phyloP scores from a whole-genome alignment of 2,113 vertebrate species.

The Malurus melanocephalus region DNA sequence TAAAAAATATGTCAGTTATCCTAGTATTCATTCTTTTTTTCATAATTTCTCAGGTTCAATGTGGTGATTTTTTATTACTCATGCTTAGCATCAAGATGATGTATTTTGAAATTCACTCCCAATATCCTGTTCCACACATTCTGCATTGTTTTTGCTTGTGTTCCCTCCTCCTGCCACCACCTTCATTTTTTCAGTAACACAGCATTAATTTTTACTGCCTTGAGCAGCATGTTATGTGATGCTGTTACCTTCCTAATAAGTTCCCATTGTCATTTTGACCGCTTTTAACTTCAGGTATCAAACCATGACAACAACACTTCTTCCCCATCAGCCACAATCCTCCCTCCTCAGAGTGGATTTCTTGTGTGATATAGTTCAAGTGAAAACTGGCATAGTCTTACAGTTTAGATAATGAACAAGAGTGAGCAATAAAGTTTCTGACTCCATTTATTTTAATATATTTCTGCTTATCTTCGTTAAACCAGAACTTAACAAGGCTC shows the following conservation, averaged over 20 bases:
- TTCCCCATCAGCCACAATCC: background rate
- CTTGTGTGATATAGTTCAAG: background rate
- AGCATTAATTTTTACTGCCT: background rate
- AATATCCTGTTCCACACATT: background rate
- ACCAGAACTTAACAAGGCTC: constrained; percentile 1
- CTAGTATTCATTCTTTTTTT: background rate
- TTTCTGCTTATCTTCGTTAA: background rate
- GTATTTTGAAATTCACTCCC: background rate
- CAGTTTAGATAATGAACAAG: background rate
- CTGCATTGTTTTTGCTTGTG: background rate
- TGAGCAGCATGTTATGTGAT: background rate
- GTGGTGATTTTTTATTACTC: background rate
- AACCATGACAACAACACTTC: background rate
- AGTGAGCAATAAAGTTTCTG: background rate
- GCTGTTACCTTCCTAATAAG: background rate
- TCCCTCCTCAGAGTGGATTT: background rate
- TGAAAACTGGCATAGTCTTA: background rate
- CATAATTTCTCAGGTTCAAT: background rate
- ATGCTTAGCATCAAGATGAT: background rate
- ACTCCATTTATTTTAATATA: background rate
- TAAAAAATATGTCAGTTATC: background rate
- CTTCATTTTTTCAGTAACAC: background rate
- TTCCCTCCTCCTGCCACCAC: background rate
- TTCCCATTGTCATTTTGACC: background rate
- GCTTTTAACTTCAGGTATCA: background rate